Evolutionary conservation across 2,113 vertebrate genomes (phyloP), one percentile per base, ranked within the genome.

Genomic region (Macquaria ambigua): DNA sequence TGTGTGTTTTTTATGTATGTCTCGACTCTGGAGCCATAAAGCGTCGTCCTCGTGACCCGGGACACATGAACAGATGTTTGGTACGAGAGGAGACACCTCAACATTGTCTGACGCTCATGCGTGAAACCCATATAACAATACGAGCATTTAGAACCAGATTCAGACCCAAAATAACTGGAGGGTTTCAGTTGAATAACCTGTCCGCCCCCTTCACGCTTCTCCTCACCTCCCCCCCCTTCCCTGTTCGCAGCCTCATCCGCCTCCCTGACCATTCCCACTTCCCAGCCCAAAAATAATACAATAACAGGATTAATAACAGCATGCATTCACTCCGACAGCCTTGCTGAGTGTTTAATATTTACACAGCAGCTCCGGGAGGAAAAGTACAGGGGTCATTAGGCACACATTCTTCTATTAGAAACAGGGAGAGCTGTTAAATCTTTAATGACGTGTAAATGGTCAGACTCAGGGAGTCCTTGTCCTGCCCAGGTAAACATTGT

Each of bases 101-200:
- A 86, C 71, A 31, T 81, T 52, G 88, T 87, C 86, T 82, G 88
- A 84, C 92, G 87, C 80, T 62, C 78, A 39, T 64, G 84, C 93
- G 92, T 67, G 56, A 94, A 94, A 88, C 34, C 55, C 21, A 66
- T 74, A 68, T 91, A 90, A 85, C 81, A 85, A 71, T 72, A 71
- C 5, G 7, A 74, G 28, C 81, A 79, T 93, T 84, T 56, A 83
- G 71, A 85, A 25, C 69, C 69, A 84, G 28, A 88, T 59, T 70
- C 58, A 71, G 67, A 52, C 59, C 50, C 16, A 76, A 85, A 81
- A 79, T 66, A 84, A 70, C 23, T 23, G 63, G 8, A 77, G 31
- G 23, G 20, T 74, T 80, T 75, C 74, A 72, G 73, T 16, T 82
- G 59, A 79, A 25, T 58, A 55, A 58, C 72, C 73, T 72, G 61